These are phyloP conservation scores for Tonatia bakeri DNA, from an alignment of 2,113 vertebrate species.

Conservation along the genomic window DNA sequence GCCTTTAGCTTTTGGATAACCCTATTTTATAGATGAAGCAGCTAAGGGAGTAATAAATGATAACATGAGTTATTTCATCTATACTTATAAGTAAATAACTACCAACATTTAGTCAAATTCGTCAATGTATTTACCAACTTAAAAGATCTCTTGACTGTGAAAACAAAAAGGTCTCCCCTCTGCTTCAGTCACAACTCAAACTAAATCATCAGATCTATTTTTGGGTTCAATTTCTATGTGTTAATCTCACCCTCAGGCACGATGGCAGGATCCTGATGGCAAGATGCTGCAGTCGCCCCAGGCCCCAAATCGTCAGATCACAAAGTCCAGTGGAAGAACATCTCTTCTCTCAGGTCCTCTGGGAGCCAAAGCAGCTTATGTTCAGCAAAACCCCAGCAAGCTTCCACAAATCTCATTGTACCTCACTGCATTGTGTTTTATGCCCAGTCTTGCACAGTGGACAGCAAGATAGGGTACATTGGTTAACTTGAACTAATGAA, in stretches of 20 bases:
- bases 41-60: not conserved
- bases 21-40: not conserved
- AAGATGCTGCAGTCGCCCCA: not conserved
- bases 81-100: not conserved
- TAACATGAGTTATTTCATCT: not conserved
- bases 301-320: not conserved
- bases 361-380: not conserved
- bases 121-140: not conserved
- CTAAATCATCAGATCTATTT: not conserved
- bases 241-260: not conserved
- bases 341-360: not conserved
- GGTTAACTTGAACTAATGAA: not conserved
- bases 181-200: not conserved
- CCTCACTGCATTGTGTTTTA: not conserved
- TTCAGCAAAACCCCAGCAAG: not conserved
- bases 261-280: not conserved
- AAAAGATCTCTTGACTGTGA: not conserved
- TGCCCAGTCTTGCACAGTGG: not conserved
- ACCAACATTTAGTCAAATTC: not conserved
- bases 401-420: not conserved
- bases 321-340: not conserved
- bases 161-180: not conserved
- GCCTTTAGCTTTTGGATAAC: not conserved
- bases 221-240: not conserved
- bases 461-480: not conserved